A percentile compares a stretch with the other conserved stretches of the same genome.
phyloP scores from a whole-genome alignment of 2,113 vertebrate species.

The Apteryx owenii region DNA sequence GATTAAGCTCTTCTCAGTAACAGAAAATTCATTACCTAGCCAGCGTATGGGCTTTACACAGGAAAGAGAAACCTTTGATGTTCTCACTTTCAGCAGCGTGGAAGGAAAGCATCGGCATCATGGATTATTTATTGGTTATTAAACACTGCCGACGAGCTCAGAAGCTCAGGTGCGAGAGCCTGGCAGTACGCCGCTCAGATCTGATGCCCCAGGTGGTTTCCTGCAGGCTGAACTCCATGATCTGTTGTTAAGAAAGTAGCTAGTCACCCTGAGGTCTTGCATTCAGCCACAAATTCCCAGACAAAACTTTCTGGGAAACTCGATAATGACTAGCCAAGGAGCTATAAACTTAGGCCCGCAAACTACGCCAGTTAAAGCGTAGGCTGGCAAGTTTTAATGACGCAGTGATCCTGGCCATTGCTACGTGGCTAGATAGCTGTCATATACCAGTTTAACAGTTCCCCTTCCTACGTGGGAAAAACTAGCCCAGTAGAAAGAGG shows the following conservation, averaged over 20 bases:
- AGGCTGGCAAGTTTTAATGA: neutral
- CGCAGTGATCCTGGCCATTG: neutral
- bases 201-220: neutral
- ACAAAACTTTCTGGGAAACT: neutral
- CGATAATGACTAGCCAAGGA: neutral
- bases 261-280: neutral
- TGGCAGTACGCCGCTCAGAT: neutral
- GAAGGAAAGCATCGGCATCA: neutral
- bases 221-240: neutral
- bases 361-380: neutral
- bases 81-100: neutral
- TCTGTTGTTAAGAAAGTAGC: neutral
- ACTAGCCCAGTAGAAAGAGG: neutral
- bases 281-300: neutral
- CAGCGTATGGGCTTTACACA: neutral
- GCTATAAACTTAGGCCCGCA: neutral
- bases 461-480: neutral
- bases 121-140: neutral
- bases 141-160: fast-evolving
- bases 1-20: conserved; percentile 34
- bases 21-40: conserved; percentile 39
- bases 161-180: no score
- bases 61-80: neutral
- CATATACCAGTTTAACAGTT: neutral
- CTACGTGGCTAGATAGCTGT: neutral